These are phyloP conservation scores for Andrena minutula DNA, from an alignment of 2,888 invertebrate species.

Conservation along the genomic window DNA sequence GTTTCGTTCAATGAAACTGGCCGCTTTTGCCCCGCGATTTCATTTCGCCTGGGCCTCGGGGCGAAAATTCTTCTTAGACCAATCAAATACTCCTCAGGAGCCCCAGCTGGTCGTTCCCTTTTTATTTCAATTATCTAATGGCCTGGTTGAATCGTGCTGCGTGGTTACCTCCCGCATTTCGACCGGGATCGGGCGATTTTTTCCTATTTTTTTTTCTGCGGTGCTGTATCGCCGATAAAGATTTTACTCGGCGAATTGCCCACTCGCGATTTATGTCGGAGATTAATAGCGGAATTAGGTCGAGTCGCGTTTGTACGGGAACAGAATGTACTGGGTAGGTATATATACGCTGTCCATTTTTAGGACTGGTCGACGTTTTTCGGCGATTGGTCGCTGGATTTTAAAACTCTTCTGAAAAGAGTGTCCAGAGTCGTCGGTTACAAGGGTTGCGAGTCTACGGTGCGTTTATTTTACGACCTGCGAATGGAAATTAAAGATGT, in stretches of 20 bases:
- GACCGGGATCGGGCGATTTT: neutral
- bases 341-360: conserved; percentile 13
- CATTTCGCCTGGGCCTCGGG: conserved; percentile 35
- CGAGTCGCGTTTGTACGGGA: conserved; percentile 14
- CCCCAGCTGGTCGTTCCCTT: conserved; percentile 19
- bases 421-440: too few species aligned
- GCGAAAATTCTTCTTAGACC: conserved; percentile 44
- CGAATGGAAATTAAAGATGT: too few species aligned
- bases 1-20: conserved; percentile 51
- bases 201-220: neutral
- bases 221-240: conserved; percentile 19
- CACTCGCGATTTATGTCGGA: conserved; percentile 42
- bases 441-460: too few species aligned
- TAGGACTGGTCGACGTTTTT: neutral
- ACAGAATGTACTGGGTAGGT: neutral
- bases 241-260: conserved; percentile 31
- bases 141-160: conserved; percentile 34
- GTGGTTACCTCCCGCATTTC: neutral
- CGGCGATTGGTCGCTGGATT: neutral
- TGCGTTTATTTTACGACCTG: too few species aligned
- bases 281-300: conserved; percentile 49
- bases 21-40: conserved; percentile 47
- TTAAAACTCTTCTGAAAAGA: too few species aligned
- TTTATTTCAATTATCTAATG: conserved; percentile 65
- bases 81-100: conserved; percentile 44